phyloP scores from a whole-genome alignment of 2,113 vertebrate genomes.

The Catharus fuscescens region DNA sequence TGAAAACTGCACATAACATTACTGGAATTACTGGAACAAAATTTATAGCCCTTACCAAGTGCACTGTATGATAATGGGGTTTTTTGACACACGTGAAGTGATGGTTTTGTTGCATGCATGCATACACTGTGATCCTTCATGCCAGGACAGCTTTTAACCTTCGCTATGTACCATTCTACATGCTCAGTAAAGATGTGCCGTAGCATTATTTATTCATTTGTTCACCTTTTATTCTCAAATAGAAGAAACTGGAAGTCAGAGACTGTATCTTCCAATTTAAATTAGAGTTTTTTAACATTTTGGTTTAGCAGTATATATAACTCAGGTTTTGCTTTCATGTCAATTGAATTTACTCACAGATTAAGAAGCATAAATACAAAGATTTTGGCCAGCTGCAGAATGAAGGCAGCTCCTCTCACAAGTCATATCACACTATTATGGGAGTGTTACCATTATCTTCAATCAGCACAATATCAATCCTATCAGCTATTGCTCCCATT shows the following conservation, averaged over 20 bases:
- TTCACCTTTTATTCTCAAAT: neutral
- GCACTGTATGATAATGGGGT: neutral
- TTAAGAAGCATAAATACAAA: neutral
- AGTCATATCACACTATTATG: neutral
- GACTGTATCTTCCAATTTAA: neutral
- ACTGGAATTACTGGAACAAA: neutral
- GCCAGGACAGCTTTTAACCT: neutral
- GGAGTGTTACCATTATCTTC: neutral
- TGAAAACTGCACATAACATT: neutral
- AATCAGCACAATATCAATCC: neutral
- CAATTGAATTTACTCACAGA: neutral
- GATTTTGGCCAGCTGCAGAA: neutral
- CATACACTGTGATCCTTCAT: neutral
- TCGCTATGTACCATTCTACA: neutral
- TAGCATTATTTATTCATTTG: neutral
- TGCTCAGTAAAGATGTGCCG: neutral
- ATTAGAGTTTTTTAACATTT: neutral
- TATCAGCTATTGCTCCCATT: constrained; percentile 15
- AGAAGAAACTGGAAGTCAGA: neutral
- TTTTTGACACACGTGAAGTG: neutral
- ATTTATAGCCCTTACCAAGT: neutral
- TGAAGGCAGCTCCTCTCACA: neutral
- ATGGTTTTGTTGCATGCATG: neutral
- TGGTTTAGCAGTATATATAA: neutral
- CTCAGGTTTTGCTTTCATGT: neutral